Percentiles rank a stretch among this genome's conserved stretches.
Conservation (phyloP, 2,113 vertebrate genomes). For the Muscicapa adusta region DNA sequence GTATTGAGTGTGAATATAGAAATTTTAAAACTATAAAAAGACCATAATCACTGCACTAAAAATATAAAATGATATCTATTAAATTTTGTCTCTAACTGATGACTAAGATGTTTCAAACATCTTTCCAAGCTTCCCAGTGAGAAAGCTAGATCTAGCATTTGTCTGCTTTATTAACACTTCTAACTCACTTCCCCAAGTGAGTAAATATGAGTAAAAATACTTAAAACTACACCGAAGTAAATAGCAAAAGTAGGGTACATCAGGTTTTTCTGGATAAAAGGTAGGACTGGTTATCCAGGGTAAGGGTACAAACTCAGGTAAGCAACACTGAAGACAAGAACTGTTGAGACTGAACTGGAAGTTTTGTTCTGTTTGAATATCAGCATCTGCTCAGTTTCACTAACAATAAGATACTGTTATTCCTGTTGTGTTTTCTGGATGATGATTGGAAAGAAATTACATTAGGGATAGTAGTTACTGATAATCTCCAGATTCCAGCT, state of each 20-base stretch:
- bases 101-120: neutral
- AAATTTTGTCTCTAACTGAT: neutral
- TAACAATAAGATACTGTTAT: neutral
- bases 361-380: neutral
- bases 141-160: neutral
- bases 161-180: neutral
- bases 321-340: neutral
- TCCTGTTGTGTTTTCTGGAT: neutral
- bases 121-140: neutral
- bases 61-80: neutral
- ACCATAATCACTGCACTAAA: neutral
- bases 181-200: neutral
- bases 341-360: neutral
- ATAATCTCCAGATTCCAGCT: neutral
- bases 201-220: neutral
- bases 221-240: neutral
- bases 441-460: neutral
- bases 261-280: neutral
- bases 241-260: neutral
- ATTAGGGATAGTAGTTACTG: neutral
- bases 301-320: neutral
- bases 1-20: neutral
- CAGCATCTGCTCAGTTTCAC: neutral
- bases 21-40: neutral
- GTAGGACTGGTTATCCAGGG: neutral